These are phyloP conservation scores for Tetraneura akinire DNA, from an alignment of 1,140 invertebrate genomes.

Conservation along the genomic window DNA sequence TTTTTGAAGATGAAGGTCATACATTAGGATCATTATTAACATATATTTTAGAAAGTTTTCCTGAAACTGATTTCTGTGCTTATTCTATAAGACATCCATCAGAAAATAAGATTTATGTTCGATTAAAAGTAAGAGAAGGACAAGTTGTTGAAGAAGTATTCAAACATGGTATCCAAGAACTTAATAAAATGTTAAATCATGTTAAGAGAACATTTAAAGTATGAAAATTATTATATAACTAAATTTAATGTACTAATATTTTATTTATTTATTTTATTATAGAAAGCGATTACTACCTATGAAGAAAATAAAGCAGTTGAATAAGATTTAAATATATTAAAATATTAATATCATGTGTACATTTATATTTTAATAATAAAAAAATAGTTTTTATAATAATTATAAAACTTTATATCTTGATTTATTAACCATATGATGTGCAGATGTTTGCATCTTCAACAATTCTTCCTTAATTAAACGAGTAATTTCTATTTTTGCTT, in stretches of 20 bases:
- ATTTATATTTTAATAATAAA: constrained; percentile 1
- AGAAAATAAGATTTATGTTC: constrained; percentile 49
- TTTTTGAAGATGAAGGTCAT: constrained; percentile 52
- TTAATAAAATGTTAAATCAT: constrained; percentile 43
- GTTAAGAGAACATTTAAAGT: constrained; percentile 50
- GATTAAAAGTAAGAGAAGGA: constrained; percentile 51
- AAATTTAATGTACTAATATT: neutral
- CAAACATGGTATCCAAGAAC: constrained; percentile 48
- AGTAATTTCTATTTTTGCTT: constrained; percentile 98
- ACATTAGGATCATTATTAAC: constrained; percentile 50
- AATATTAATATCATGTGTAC: neutral
- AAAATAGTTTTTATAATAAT: neutral
- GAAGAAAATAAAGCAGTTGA: constrained; percentile 7
- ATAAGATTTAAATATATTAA: constrained; percentile 1
- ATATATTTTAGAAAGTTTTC: constrained; percentile 49
- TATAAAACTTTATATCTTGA: constrained; percentile 95
- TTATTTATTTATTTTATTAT: neutral
- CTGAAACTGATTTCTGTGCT: constrained; percentile 51
- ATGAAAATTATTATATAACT: neutral
- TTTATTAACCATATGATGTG: constrained; percentile 85
- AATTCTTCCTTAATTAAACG: constrained; percentile 97
- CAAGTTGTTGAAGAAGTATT: constrained; percentile 49
- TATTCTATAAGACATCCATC: constrained; percentile 52
- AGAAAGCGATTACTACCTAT: constrained; percentile 27
- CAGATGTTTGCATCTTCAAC: constrained; percentile 85